These are phyloP conservation scores for Dolichomitus sp. DNA, from an alignment of 2,888 invertebrate species.

Conservation along the genomic window DNA sequence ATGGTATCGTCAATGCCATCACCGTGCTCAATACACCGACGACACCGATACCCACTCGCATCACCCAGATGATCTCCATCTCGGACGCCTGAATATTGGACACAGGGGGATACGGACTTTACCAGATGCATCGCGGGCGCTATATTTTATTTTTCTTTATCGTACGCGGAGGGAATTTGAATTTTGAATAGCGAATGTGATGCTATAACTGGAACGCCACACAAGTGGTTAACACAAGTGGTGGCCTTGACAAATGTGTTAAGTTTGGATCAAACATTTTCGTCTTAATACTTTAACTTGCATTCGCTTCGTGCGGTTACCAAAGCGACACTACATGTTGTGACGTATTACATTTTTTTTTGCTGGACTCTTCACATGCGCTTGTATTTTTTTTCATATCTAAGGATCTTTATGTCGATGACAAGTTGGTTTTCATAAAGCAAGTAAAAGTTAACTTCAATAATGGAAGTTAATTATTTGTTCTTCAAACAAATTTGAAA, in stretches of 20 bases:
- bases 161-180: not conserved
- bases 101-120: not conserved
- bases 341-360: not conserved
- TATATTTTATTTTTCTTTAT: not conserved
- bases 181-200: not conserved
- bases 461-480: no score
- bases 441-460: no score
- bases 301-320: not conserved
- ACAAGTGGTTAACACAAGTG: no score
- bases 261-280: not conserved
- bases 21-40: slow-evolving; percentile 97
- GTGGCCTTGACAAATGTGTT: not conserved
- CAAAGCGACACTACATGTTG: not conserved
- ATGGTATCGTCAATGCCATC: slow-evolving; percentile 99
- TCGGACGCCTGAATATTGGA: slow-evolving; percentile 92
- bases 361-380: not conserved
- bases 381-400: not conserved
- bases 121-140: slow-evolving; percentile 10
- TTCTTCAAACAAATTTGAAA: no score
- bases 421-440: not conserved
- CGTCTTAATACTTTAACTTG: not conserved
- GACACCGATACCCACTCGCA: slow-evolving; percentile 96
- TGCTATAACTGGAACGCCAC: not conserved
- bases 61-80: slow-evolving; percentile 98
- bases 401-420: not conserved